Evolutionary conservation across 2,797 vertebrate genomes (phyloP).

Genomic region (Danio aesculapii): DNA sequence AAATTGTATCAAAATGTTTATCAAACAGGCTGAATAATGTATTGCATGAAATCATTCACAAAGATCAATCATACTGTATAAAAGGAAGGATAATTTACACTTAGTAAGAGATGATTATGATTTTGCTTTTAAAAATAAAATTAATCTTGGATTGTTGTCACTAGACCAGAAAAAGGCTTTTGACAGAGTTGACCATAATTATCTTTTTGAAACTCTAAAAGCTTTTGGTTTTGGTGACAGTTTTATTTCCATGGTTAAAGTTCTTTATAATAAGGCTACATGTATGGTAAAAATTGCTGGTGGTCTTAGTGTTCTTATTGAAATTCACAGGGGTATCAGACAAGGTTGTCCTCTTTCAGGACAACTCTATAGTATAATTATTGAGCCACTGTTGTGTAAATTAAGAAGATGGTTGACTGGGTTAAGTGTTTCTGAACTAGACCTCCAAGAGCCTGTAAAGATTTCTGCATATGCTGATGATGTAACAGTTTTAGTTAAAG

Average conservation of each 20-base stretch:
- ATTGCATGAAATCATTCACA: not conserved
- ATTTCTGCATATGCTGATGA: not conserved
- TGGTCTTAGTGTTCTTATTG: not conserved
- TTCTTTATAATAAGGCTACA: not conserved
- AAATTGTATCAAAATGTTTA: not conserved
- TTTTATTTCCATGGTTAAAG: no score
- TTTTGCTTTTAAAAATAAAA: not conserved
- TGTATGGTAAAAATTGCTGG: not conserved
- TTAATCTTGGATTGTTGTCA: not conserved
- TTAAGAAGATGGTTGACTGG: no score
- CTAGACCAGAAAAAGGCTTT: not conserved
- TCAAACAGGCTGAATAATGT: not conserved
- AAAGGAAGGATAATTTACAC: not conserved
- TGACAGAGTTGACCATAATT: not conserved
- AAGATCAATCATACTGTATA: not conserved
- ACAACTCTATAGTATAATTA: no score
- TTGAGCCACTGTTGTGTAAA: no score
- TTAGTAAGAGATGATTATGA: not conserved
- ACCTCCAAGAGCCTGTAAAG: no score
- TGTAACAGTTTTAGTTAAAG: not conserved
- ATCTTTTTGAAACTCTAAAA: not conserved
- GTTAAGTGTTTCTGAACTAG: no score
- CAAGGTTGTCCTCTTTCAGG: no score
- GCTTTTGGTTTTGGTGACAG: not conserved
- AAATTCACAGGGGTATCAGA: no score